Base-by-base conservation (phyloP, 2,888 invertebrate genomes). In the Catocala fraxini region DNA sequence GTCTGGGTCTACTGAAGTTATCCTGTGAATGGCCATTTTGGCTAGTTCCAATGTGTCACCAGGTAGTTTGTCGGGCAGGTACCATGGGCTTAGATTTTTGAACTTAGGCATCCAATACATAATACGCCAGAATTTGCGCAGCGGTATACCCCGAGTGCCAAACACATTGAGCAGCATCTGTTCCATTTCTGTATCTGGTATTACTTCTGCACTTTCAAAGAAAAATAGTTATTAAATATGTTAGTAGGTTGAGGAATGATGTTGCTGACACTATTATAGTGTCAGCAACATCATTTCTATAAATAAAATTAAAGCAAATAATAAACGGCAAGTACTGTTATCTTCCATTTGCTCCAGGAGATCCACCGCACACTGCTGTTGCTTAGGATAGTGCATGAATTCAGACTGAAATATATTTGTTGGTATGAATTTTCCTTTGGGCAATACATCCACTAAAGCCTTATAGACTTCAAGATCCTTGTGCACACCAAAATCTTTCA, bases 71-170 rank as follows among this genome's bases (percentile, higher is more conserved):
- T 96, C 95, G 0, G 98, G 98, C 57, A 97, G 87, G 5, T 95
- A 95, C 97, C 98, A 99, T 0, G 99, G 99, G 59, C 97, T 97
- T 0, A 97, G 88, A 84, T 99, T 96, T 83, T 96, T 97, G 84
- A 99, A 98, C 88, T 99, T 99, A 0, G 99, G 99, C 96, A 97
- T 96, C 97, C 97, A 97, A 80, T 97, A 97, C 96, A 97, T 95
- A 97, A 97, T 97, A 10, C 97, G 94, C 96, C 97, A 96, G 81
- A 95, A 97, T 81, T 97, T 97, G 59, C 97, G 92, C 5, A 97
- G 83, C 0, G 97, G 97, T 81, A 95, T 95, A 0, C 97, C 97
- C 70, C 96, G 93, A 25, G 91, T 91, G 0, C 99, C 99, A 90
- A 99, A 99, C 52, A 97, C 96, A 80, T 97, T 97, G 0, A 97